Base-by-base conservation (phyloP, 2,888 invertebrate genomes). In the Lepidocyrtoides sp. region DNA sequence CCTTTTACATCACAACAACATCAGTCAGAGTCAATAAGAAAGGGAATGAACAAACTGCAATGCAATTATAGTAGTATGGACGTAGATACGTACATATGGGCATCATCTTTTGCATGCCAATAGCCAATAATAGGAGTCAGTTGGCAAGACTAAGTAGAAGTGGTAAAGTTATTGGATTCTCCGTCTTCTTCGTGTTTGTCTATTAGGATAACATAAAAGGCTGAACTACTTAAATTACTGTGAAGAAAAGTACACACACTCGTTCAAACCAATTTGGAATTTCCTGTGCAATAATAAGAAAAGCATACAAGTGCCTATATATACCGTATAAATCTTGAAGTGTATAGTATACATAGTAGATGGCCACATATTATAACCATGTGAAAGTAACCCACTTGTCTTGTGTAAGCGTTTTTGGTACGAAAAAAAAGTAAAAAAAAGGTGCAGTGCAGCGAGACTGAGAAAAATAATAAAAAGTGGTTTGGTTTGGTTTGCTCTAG, bases 401-500 rank as follows among this genome's bases (percentile, higher is more conserved):
- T 66, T 32, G 26, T 69, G 69, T 57, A 26, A 48, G 20, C 2
- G 54, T 29, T 29, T 23, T 12, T 66, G 26, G 29, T 36, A 60
- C 23, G 2, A 44, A 20, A 23, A 44, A 44, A n/a, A n/a, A n/a
- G n/a, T n/a, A n/a, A n/a, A n/a, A n/a, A 54, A 48, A 77, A 77
- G 69, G 32, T 77, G 69, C 72, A 85, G 20, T 54, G 69, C 66
- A 72, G 85, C 77, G 87, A 60, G 57, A 66, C 87, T 23, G 17
- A 32, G 57, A 29, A 77, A 48, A 77, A 77, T 75, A 77, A 77
- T 75, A 77, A 77, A 20, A 77, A 77, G 77, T 77, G 77, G 77
- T 77, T 77, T 77, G 77, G 77, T 77, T 77, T 77, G 77, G 77
- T 77, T 77, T 51, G 51, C 29, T 77, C 77, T 48, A 77, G 51